phyloP scores from a whole-genome alignment of 2,797 vertebrate species.

The Agapornis canus region DNA sequence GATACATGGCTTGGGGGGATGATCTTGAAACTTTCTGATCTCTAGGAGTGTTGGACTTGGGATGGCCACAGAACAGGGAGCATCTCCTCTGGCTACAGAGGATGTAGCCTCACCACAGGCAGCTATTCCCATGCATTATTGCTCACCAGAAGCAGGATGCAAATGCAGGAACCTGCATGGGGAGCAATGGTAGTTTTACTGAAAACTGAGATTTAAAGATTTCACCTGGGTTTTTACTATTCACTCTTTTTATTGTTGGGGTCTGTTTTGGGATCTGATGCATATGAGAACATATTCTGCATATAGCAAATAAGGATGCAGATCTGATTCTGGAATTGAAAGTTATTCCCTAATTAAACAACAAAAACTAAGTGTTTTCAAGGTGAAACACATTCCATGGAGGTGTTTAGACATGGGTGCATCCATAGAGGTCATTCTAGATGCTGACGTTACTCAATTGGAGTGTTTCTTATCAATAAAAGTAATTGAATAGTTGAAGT shows the following conservation, averaged over 20 bases:
- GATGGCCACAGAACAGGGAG: not conserved
- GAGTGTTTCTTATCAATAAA: not conserved
- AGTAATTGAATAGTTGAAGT: not conserved
- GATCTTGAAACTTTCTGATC: not conserved
- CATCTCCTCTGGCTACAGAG: not conserved
- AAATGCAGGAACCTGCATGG: not conserved
- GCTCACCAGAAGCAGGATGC: not conserved
- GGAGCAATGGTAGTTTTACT: not conserved
- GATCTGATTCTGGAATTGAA: not conserved
- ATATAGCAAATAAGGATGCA: not conserved
- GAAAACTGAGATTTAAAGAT: not conserved
- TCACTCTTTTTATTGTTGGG: fast-evolving
- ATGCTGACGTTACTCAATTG: not conserved
- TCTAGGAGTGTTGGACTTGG: not conserved
- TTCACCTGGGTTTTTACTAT: not conserved
- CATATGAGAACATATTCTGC: not conserved
- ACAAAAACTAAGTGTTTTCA: not conserved
- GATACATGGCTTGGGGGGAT: fast-evolving
- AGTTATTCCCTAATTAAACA: not conserved
- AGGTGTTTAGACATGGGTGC: not conserved
- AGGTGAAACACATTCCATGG: not conserved
- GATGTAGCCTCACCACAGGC: fast-evolving
- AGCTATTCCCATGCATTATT: fast-evolving
- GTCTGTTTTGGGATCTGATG: not conserved
- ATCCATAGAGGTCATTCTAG: not conserved